Conservation (phyloP, 1,140 invertebrate species). For the Diorhabda elongata region DNA sequence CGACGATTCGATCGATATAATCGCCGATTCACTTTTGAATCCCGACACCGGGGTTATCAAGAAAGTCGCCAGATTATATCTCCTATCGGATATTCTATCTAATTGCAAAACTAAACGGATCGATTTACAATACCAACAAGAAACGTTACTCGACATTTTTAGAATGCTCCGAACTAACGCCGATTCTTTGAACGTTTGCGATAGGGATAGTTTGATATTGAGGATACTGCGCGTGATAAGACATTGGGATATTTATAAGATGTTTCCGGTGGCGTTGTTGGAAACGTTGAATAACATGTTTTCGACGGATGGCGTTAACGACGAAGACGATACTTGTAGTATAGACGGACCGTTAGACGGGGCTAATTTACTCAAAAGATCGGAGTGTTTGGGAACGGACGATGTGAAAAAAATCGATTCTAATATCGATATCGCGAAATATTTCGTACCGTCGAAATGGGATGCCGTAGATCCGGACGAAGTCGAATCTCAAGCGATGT, state of each 20-base stretch:
- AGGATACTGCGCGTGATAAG: slow-evolving; percentile 86
- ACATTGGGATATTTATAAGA: slow-evolving; percentile 95
- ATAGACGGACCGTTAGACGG: slow-evolving; percentile 42
- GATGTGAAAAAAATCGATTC: slow-evolving; percentile 6
- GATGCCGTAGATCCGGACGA: slow-evolving; percentile 85
- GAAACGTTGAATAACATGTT: slow-evolving; percentile 52
- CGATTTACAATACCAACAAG: neutral
- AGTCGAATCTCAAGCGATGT: slow-evolving; percentile 80
- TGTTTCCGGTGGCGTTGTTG: slow-evolving; percentile 91
- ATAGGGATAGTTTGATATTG: slow-evolving; percentile 45
- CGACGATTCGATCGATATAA: slow-evolving; percentile 90
- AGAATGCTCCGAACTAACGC: neutral
- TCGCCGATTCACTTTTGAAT: slow-evolving; percentile 79
- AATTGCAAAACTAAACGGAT: slow-evolving; percentile 83
- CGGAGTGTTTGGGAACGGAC: neutral
- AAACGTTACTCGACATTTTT: slow-evolving; percentile 9
- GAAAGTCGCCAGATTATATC: slow-evolving; percentile 89
- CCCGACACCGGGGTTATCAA: slow-evolving; percentile 76
- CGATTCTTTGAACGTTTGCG: neutral
- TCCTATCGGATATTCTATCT: slow-evolving; percentile 93
- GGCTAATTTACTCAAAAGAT: slow-evolving; percentile 41
- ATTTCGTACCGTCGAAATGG: slow-evolving; percentile 87
- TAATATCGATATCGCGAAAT: slow-evolving; percentile 46
- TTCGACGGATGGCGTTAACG: neutral
- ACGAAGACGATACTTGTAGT: slow-evolving; percentile 31